Evolutionary conservation across 2,113 vertebrate species (phyloP), one percentile per base, ranked within the genome.

Genomic region (Perca fluviatilis): DNA sequence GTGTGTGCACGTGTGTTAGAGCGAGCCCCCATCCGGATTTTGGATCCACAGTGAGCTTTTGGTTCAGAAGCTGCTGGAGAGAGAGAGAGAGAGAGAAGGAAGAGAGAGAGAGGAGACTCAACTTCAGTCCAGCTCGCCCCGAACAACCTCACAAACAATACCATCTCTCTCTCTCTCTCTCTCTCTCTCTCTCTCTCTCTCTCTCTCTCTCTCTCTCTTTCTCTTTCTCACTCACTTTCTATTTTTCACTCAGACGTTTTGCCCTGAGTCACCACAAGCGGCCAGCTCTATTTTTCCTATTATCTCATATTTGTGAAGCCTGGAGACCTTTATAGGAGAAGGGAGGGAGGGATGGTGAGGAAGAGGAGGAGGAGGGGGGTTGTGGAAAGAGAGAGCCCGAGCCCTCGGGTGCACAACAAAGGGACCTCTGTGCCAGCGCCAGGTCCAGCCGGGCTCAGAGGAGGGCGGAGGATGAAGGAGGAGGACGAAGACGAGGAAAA

Each of bases 401-500:
- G 96, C 91, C 95, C 93, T 94, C 91, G 86, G 89, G 93, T 93
- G 86, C 83, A 96, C 96, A 99, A 99, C 98, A 99, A 99, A 96
- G 98, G 96, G 91, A 92, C 95, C 95, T 98, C 97, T 99, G 98
- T 99, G 97, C 96, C 95, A 33, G 91, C 93, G 97, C 97, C 98
- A 98, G 97, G 95, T 96, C 96, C 97, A 97, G 96, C 96, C 97
- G 96, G 95, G 96, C 97, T 96, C 64, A 95, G 97, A 96, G 96
- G 89, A 91, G 82, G 91, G 97, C 96, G 97, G 97, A 97, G 89
- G 86, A 85, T 84, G 87, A 83, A 87, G 90, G 97, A 97, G 97
- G 97, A 96, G 96, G 96, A 69, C 40, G 65, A 85, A 97, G 91
- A 86, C 47, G 13, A 97, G 96, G 96, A 96, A 96, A 96, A 96